These are phyloP conservation scores for Volucella zonaria DNA, from an alignment of 2,888 invertebrate genomes.

Conservation along the genomic window DNA sequence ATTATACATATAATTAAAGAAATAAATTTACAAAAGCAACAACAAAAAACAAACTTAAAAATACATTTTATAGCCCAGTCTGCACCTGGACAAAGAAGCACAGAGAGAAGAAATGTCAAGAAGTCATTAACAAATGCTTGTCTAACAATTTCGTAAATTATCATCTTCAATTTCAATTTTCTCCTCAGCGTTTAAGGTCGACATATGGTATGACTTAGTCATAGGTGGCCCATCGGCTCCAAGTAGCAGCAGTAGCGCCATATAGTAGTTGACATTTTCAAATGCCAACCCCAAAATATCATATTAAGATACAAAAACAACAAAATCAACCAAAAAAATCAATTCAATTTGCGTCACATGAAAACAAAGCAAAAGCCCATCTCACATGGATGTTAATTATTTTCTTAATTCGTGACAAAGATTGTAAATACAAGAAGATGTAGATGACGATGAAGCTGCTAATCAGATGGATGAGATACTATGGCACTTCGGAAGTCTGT, in stretches of 20 bases:
- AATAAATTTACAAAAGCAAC: too few species aligned
- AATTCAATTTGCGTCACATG: too few species aligned
- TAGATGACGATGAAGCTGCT: too few species aligned
- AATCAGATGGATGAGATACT: too few species aligned
- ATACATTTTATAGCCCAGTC: background rate
- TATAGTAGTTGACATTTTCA: conserved; percentile 40
- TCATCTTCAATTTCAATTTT: background rate
- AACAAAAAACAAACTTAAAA: background rate
- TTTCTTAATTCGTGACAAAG: too few species aligned
- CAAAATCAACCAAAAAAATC: background rate
- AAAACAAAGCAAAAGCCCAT: background rate
- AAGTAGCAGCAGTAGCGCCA: too few species aligned
- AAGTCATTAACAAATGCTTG: conserved; percentile 20
- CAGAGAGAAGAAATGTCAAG: conserved; percentile 3
- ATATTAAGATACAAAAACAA: conserved; percentile 26
- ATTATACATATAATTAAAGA: too few species aligned
- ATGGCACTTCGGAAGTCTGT: too few species aligned
- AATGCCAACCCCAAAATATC: conserved; percentile 43
- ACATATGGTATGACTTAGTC: conserved; percentile 26
- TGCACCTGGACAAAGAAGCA: background rate
- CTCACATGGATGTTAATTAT: too few species aligned
- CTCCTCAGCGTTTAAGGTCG: conserved; percentile 16
- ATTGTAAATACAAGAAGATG: too few species aligned
- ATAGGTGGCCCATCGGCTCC: background rate
- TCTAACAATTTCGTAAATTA: background rate